phyloP scores from a whole-genome alignment of 1,140 invertebrate species.

The Trichogramma pretiosum region DNA sequence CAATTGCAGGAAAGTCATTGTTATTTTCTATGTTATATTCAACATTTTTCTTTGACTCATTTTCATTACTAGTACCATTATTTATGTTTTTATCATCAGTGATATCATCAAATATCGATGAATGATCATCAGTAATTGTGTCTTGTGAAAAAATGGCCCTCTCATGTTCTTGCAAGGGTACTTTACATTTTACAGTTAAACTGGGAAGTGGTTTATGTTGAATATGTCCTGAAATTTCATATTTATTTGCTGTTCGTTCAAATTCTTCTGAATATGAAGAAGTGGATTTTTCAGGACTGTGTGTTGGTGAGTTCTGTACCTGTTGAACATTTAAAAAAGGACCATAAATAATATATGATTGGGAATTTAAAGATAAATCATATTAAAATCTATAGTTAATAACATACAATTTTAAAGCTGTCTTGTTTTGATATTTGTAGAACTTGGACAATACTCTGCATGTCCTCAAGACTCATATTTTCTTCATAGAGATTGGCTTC shows the following conservation, averaged over 20 bases:
- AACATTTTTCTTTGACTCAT: no score
- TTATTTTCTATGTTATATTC: no score
- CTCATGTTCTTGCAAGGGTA: no score
- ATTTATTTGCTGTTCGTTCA: slow-evolving; percentile 9
- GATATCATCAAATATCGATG: neutral
- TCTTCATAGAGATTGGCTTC: slow-evolving; percentile 8
- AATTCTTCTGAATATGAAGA: slow-evolving; percentile 16
- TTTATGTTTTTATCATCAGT: neutral
- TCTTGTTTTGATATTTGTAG: slow-evolving; percentile 7
- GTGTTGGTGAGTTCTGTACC: neutral
- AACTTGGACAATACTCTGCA: slow-evolving; percentile 6
- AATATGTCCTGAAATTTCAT: slow-evolving; percentile 27
- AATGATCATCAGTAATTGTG: slow-evolving; percentile 17
- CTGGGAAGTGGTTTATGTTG: no score
- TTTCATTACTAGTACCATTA: neutral
- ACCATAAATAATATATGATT: neutral
- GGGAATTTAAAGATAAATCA: neutral
- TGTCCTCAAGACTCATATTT: slow-evolving; percentile 5
- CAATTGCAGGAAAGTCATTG: no score
- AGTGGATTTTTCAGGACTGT: neutral
- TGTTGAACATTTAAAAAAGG: neutral
- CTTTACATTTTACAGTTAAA: no score
- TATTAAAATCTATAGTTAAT: neutral
- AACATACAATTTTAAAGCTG: neutral
- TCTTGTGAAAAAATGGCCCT: slow-evolving; percentile 31